Percentiles rank a stretch among this genome's conserved stretches.
Evolutionary conservation across 2,113 vertebrate genomes (phyloP).

Genomic region (Entomyzon cyanotis): DNA sequence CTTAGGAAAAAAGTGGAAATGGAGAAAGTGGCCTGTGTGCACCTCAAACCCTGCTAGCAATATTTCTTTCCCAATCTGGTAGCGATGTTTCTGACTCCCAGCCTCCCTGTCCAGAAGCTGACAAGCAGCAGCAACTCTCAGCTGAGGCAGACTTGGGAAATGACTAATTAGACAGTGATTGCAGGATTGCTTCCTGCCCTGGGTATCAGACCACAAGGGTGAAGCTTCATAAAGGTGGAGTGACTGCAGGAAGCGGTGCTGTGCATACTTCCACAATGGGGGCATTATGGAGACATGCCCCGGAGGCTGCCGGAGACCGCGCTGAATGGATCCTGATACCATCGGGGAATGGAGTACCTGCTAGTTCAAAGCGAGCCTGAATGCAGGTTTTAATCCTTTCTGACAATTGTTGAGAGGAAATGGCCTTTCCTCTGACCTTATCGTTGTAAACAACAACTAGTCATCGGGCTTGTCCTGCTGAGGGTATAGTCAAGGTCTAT

Average conservation of each 20-base stretch:
- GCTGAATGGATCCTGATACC: constrained; percentile 55
- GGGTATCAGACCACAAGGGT: constrained; percentile 49
- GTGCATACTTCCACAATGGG: constrained; percentile 49
- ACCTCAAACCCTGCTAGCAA: background rate
- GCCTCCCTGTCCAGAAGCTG: background rate
- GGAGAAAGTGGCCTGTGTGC: background rate
- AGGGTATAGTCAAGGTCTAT: constrained; percentile 57
- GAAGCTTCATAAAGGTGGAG: constrained; percentile 49
- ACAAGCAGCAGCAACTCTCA: background rate
- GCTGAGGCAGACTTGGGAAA: constrained; percentile 44
- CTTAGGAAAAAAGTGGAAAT: background rate
- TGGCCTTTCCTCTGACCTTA: constrained; percentile 72
- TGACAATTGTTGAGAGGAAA: constrained; percentile 69
- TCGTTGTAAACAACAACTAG: constrained; percentile 65
- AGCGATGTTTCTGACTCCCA: background rate
- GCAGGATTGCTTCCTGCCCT: constrained; percentile 61
- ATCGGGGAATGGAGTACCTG: constrained; percentile 64
- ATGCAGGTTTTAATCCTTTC: constrained; percentile 69
- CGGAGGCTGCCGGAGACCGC: constrained; percentile 37
- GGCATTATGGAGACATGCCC: constrained; percentile 65
- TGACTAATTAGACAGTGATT: constrained; percentile 64
- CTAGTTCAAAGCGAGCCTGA: constrained; percentile 64
- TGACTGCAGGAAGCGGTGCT: constrained; percentile 37
- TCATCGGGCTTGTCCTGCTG: constrained; percentile 56
- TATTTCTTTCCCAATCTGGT: background rate